Evolutionary conservation across 2,888 invertebrate species (phyloP).

Genomic region (Flexamia atlantica): DNA sequence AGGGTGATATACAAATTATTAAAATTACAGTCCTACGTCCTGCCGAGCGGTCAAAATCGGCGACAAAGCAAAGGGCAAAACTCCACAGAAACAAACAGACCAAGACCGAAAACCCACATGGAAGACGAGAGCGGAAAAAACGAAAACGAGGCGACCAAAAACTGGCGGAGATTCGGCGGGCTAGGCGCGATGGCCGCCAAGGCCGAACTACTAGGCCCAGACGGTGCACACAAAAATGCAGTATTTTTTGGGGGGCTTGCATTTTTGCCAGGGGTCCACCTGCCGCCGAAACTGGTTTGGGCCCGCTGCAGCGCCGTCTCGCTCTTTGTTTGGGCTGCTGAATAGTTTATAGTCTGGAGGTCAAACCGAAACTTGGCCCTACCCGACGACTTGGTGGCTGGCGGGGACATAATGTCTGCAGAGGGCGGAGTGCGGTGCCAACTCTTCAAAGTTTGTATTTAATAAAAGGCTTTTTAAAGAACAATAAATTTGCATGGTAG

Average conservation of each 20-base stretch:
- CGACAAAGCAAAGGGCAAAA: conserved; percentile 2
- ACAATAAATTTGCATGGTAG: too few species aligned
- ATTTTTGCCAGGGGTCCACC: conserved; percentile 52
- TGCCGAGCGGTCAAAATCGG: background rate
- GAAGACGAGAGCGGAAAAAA: conserved; percentile 18
- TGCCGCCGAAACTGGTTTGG: conserved; percentile 55
- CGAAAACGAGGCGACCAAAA: conserved; percentile 30
- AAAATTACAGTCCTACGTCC: background rate
- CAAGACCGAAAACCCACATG: conserved; percentile 15
- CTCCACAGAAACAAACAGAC: conserved; percentile 15
- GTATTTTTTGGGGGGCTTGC: conserved; percentile 57
- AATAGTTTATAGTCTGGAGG: conserved; percentile 59
- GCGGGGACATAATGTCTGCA: too few species aligned
- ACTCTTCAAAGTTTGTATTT: too few species aligned
- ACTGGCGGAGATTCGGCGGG: conserved; percentile 8
- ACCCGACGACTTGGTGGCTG: too few species aligned
- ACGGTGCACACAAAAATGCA: conserved; percentile 58
- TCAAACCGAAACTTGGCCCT: conserved; percentile 43
- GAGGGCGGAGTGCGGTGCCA: too few species aligned
- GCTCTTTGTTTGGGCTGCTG: conserved; percentile 54
- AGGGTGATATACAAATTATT: too few species aligned
- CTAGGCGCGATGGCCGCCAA: conserved; percentile 39
- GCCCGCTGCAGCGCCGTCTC: conserved; percentile 22
- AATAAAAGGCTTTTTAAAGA: too few species aligned
- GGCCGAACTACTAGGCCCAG: conserved; percentile 55